Conservation (phyloP, 1,140 invertebrate species). For the Aphidius gifuensis region DNA sequence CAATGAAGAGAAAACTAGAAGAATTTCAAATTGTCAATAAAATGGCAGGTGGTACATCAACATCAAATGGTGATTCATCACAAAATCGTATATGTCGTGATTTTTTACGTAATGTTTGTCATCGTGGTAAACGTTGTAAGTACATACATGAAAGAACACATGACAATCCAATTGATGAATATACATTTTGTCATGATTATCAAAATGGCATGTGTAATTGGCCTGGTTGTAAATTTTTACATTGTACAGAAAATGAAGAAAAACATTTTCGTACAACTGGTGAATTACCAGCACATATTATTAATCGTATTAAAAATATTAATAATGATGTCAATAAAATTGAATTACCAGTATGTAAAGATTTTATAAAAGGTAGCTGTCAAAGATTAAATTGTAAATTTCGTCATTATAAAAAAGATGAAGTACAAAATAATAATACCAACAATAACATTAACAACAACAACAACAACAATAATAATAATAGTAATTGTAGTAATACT, state of each 20-base stretch:
- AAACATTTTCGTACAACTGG: constrained; percentile 70
- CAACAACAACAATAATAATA: no score
- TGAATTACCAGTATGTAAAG: constrained; percentile 70
- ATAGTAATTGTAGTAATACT: constrained; percentile 17
- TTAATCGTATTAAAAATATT: constrained; percentile 51
- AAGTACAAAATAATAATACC: constrained; percentile 40
- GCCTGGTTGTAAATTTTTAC: constrained; percentile 69
- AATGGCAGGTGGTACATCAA: constrained; percentile 37
- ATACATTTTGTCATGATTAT: constrained; percentile 81
- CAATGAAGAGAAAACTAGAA: constrained; percentile 39
- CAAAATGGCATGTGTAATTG: constrained; percentile 72
- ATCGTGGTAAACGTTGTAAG: constrained; percentile 74
- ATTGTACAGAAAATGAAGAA: constrained; percentile 75
- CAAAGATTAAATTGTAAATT: constrained; percentile 55
- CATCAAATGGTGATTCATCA: constrained; percentile 33
- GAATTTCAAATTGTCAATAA: constrained; percentile 14
- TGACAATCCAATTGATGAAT: constrained; percentile 49
- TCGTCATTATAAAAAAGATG: constrained; percentile 44
- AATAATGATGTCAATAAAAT: constrained; percentile 36
- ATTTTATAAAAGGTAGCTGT: constrained; percentile 74
- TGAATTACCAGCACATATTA: constrained; percentile 63
- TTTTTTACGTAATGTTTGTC: constrained; percentile 66
- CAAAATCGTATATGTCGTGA: constrained; percentile 58
- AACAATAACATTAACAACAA: no score
- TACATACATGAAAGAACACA: constrained; percentile 63